phyloP scores from a whole-genome alignment of 2,888 invertebrate genomes.

The Dynastes maya region DNA sequence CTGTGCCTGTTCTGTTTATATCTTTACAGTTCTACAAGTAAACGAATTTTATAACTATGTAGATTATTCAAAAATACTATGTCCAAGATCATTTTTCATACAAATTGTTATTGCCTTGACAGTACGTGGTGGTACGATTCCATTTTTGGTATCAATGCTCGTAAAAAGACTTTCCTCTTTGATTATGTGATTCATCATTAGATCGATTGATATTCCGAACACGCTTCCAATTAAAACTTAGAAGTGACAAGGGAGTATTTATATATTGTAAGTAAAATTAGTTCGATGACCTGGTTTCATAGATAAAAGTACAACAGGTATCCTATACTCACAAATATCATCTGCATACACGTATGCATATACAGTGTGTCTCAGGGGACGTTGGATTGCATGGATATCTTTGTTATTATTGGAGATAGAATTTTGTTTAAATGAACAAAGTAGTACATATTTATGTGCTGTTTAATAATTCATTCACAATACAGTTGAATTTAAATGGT shows the following conservation, averaged over 20 bases:
- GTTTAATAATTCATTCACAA: too few species aligned
- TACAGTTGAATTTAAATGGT: too few species aligned
- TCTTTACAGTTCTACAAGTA: too few species aligned
- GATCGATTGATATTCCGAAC: conserved; percentile 24
- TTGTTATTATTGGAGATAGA: too few species aligned
- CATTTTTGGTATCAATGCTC: neutral
- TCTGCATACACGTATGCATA: neutral
- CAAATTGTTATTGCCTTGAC: neutral
- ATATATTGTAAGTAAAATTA: conserved; percentile 31
- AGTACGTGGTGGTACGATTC: neutral
- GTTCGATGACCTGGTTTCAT: conserved; percentile 40
- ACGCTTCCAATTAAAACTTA: conserved; percentile 13
- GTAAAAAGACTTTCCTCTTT: conserved; percentile 7
- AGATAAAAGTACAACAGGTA: conserved; percentile 8
- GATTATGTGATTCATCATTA: conserved; percentile 27
- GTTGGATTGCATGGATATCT: too few species aligned
- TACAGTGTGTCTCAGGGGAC: too few species aligned
- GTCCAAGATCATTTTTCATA: neutral
- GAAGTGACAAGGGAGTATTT: neutral
- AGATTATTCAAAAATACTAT: neutral
- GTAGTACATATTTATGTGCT: too few species aligned
- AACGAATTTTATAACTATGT: neutral
- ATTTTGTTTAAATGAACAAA: too few species aligned
- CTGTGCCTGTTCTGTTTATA: too few species aligned
- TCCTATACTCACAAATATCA: neutral